Evolutionary conservation across 2,113 vertebrate species (phyloP), one percentile per base, ranked within the genome.

Genomic region (Aptenodytes forsteri): DNA sequence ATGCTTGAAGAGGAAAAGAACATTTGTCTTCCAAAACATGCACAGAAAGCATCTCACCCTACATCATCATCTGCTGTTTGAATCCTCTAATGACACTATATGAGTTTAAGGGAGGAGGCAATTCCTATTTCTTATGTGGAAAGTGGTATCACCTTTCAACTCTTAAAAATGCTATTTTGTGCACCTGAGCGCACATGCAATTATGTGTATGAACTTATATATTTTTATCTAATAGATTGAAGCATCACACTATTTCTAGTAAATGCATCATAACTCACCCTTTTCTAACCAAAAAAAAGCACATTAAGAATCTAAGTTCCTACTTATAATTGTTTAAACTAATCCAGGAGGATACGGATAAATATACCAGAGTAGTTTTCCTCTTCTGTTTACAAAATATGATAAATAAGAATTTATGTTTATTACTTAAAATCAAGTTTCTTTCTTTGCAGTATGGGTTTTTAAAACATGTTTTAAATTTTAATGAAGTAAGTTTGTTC

Each of bases 161-260:
- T 30, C 58, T 55, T 70, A 55, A 76, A 95, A 90, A 38, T 9
- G 20, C 4, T 30, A 23, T 47, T 66, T 59, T 49, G 30, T 47
- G 8, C 7, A 59, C 11, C 7, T 0, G 1, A 61, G 23, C 0
- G 0, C 58, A 61, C 34, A 6, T 50, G 17, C 2, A 15, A 50
- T 22, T 65, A 76, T 4, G 3, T 50, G 20, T 17, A 64, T 12
- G 30, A 34, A 71, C 8, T 20, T 18, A 40, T 1, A 34, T 17
- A 23, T 34, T 77, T 77, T 75, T 55, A 85, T 42, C 50, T 73
- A 77, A 38, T 0, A 61, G 16, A 52, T 0, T 36, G 54, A 82
- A 62, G 58, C 5, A 34, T 17, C n/a, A 75, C 32, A 42, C 16
- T 67, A 52, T 10, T 55, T 70, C 34, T 2, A 30, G 42, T 36